These are phyloP conservation scores for Coenonympha glycerion DNA, from an alignment of 2,888 invertebrate genomes.

Conservation along the genomic window DNA sequence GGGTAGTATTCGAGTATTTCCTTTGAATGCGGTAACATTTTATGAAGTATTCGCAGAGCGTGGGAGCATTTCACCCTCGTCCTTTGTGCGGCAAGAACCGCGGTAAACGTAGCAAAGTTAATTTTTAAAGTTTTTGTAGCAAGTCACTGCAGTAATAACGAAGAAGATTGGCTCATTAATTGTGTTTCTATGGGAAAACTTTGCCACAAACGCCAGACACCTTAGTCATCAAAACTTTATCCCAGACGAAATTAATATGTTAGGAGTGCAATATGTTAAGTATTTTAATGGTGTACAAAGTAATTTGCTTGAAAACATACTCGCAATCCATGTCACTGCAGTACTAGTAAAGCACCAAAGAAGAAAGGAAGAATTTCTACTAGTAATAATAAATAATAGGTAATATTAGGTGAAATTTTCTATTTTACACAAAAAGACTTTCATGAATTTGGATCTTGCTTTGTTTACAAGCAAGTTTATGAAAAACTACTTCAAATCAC, in stretches of 20 bases:
- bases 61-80: conserved; percentile 17
- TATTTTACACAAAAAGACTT: too few relatives aligned
- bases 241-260: conserved; percentile 1
- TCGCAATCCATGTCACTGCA: too few relatives aligned
- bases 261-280: too few relatives aligned
- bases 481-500: not conserved
- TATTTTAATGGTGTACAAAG: too few relatives aligned
- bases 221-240: not conserved
- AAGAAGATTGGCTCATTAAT: conserved; percentile 31
- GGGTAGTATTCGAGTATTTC: conserved; percentile 8
- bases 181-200: conserved; percentile 10
- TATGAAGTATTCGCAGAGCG: conserved; percentile 12
- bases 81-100: conserved; percentile 5
- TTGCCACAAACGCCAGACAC: not conserved
- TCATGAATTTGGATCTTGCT: too few relatives aligned
- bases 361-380: too few relatives aligned
- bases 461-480: too few relatives aligned
- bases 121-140: conserved; percentile 14
- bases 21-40: conserved; percentile 13
- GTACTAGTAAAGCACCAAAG: too few relatives aligned
- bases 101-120: conserved; percentile 10
- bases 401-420: too few relatives aligned
- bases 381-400: too few relatives aligned
- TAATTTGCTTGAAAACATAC: too few relatives aligned
- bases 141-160: conserved; percentile 47